Percentiles rank a stretch among this genome's conserved stretches.
These are phyloP conservation scores for Xestia ashworthii DNA, from an alignment of 2,888 invertebrate genomes.

Conservation along the genomic window DNA sequence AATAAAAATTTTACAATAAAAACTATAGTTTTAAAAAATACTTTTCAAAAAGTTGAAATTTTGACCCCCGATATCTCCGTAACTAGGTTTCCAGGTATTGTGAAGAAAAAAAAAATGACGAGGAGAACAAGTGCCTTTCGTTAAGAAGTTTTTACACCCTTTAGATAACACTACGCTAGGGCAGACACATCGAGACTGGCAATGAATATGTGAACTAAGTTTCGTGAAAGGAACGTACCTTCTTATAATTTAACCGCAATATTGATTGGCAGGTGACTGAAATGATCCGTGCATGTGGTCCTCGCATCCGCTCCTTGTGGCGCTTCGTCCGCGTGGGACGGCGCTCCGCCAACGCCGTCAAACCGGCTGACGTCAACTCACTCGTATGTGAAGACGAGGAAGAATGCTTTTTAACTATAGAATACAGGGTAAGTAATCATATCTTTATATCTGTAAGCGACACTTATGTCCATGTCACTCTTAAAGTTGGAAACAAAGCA, in stretches of 20 bases:
- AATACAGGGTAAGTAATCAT: constrained; percentile 81
- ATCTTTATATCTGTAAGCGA: not conserved
- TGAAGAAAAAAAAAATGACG: too few relatives aligned
- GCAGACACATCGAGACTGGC: not conserved
- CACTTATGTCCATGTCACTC: not conserved
- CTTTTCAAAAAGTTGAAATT: too few relatives aligned
- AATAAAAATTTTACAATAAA: too few relatives aligned
- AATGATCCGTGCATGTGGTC: constrained; percentile 82
- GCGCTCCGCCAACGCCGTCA: constrained; percentile 79
- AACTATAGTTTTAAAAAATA: too few relatives aligned
- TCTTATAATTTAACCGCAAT: not conserved
- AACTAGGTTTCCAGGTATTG: too few relatives aligned
- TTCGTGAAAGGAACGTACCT: not conserved
- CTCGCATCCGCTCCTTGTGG: constrained; percentile 86
- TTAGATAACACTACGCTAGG: not conserved
- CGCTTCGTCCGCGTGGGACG: constrained; percentile 83
- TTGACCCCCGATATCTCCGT: too few relatives aligned
- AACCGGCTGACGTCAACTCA: constrained; percentile 87
- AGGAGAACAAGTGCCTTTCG: too few relatives aligned
- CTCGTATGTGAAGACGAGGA: constrained; percentile 87
- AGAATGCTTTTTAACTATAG: constrained; percentile 85
- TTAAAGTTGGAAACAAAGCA: not conserved
- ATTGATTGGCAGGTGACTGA: constrained; percentile 78
- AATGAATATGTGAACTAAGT: not conserved
- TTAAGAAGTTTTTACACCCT: too few relatives aligned